phyloP scores from a whole-genome alignment of 2,113 vertebrate species.

The Salvelinus alpinus region DNA sequence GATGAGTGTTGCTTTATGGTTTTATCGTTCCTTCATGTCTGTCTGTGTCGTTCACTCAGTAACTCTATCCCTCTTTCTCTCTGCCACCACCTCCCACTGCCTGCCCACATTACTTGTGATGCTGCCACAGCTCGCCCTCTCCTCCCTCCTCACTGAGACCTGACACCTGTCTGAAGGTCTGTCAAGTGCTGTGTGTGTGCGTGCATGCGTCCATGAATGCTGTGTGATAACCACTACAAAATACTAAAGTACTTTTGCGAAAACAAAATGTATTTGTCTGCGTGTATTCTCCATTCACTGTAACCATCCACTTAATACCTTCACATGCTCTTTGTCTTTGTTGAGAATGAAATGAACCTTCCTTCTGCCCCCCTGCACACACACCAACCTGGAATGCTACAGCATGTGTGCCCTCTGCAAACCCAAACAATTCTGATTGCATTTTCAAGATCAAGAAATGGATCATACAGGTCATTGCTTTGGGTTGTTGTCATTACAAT shows the following conservation, averaged over 20 bases:
- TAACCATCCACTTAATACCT: not conserved
- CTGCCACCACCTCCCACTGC: not conserved
- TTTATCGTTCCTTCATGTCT: not conserved
- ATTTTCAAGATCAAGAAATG: too few relatives aligned
- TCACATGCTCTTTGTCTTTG: not conserved
- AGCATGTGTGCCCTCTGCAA: too few relatives aligned
- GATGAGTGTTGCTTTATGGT: not conserved
- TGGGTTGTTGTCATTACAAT: constrained; percentile 29
- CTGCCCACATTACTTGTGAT: constrained; percentile 22
- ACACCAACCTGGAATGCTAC: too few relatives aligned
- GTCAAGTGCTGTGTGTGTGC: constrained; percentile 19
- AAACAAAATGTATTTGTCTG: not conserved
- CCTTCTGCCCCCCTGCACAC: not conserved
- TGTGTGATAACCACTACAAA: not conserved
- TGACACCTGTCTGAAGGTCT: constrained; percentile 49
- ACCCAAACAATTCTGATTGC: too few relatives aligned
- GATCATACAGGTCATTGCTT: constrained; percentile 23
- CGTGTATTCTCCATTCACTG: not conserved
- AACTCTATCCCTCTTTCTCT: constrained; percentile 3
- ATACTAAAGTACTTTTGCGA: not conserved
- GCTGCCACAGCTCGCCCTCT: constrained; percentile 17
- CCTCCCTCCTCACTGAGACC: constrained; percentile 62
- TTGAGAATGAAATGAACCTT: not conserved
- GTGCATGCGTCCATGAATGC: constrained; percentile 10
- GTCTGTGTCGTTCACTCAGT: not conserved